Conservation (phyloP, 2,888 invertebrate genomes). For the Oscheius sp. region DNA sequence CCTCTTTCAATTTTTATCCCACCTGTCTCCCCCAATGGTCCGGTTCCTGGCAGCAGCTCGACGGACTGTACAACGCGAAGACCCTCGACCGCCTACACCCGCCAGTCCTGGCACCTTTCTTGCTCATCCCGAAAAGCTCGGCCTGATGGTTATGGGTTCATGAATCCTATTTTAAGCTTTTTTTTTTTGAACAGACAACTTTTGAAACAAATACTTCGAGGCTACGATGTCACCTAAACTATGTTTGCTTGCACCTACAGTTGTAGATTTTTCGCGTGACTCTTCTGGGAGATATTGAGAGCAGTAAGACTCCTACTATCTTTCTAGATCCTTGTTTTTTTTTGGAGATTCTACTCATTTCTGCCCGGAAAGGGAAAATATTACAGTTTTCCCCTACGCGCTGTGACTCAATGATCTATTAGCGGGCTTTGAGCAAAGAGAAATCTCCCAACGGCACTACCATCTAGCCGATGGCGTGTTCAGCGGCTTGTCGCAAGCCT, state of each 20-base stretch:
- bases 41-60: conserved; percentile 5
- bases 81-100: conserved; percentile 30
- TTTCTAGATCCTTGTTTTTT: background rate
- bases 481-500: conserved; percentile 37
- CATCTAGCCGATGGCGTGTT: conserved; percentile 27
- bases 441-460: background rate
- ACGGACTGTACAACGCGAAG: conserved; percentile 32
- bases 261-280: conserved; percentile 12
- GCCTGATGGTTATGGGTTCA: no score
- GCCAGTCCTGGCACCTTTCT: conserved; percentile 28
- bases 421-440: no score
- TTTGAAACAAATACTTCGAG: background rate
- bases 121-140: conserved; percentile 22
- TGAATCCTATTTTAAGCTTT: background rate
- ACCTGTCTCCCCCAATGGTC: conserved; percentile 7
- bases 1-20: background rate
- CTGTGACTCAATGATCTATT: background rate
- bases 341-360: background rate
- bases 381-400: background rate
- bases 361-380: background rate
- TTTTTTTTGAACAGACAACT: no score
- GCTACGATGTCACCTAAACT: conserved; percentile 21
- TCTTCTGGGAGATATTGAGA: background rate
- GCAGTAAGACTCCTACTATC: background rate
- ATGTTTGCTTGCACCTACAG: conserved; percentile 31